Evolutionary conservation across 2,113 vertebrate genomes (phyloP), one percentile per base, ranked within the genome.

Genomic region (Oryzias javanicus): DNA sequence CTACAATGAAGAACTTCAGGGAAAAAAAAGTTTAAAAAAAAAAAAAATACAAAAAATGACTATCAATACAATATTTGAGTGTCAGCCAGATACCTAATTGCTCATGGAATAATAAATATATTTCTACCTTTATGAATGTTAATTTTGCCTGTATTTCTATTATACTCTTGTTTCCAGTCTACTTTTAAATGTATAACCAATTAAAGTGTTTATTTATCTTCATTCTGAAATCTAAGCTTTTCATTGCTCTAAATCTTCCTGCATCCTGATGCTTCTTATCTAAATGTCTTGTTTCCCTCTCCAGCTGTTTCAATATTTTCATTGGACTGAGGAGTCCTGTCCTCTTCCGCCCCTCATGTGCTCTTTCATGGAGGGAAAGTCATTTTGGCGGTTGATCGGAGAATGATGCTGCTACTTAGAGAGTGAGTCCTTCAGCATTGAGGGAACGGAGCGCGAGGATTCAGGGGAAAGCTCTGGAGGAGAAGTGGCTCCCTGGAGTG

Each of bases 321-420:
- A 40, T 56, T 49, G 24, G 40, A 61, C 72, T 42, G 47, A 55
- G 42, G 47, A 35, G 71, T 62, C 18, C 35, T 18, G 27, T 40
- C 42, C 25, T 19, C 24, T 27, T 41, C 20, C 3, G 29, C 47
- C 6, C 15, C 19, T 35, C 29, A 27, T 27, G 13, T 29, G 47
- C 69, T 60, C 59, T 25, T 70, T 68, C 79, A 0, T 42, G 79
- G 74, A 92, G 91, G 82, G 92, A 90, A 88, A 89, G 84, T 82
- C 83, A 86, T 88, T 90, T 85, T 65, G 78, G 84, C 83, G 83
- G 82, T 89, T 89, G 89, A 94, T 79, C 83, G 84, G 90, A 90
- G 93, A 93, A 91, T 90, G 80, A 93, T 93, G 90, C 80, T 84
- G 87, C 91, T 92, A 80, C 79, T 94, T 88, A 94, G 92, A 81